These are phyloP conservation scores for Drosophila macrospina DNA, from an alignment of 2,888 invertebrate species.

Conservation along the genomic window DNA sequence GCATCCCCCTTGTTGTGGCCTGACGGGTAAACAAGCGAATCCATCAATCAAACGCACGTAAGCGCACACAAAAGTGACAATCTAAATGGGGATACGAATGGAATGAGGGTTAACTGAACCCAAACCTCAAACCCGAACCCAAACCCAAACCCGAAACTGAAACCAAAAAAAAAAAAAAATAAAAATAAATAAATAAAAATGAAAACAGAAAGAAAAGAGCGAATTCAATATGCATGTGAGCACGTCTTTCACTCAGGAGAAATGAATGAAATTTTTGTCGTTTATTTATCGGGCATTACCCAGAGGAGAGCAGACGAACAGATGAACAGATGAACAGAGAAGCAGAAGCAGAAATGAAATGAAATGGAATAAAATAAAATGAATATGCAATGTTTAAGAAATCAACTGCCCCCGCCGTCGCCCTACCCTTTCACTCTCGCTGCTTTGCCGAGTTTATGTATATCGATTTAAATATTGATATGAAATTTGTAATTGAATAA, in stretches of 20 bases:
- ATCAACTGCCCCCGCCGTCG: slow-evolving; percentile 6
- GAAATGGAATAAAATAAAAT: slow-evolving; percentile 11
- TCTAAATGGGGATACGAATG: slow-evolving; percentile 22
- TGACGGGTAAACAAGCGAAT: slow-evolving; percentile 74
- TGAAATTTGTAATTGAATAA: not conserved
- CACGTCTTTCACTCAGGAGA: slow-evolving; percentile 36
- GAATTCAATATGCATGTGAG: slow-evolving; percentile 40
- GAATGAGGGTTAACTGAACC: not conserved
- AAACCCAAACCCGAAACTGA: slow-evolving; percentile 18
- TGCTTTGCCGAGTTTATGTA: not conserved
- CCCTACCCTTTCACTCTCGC: not conserved
- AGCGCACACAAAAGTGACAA: slow-evolving; percentile 76
- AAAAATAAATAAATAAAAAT: no score
- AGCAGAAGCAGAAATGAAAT: slow-evolving; percentile 16
- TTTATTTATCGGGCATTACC: slow-evolving; percentile 37
- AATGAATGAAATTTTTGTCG: slow-evolving; percentile 36
- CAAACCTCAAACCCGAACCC: slow-evolving; percentile 14
- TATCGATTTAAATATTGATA: slow-evolving; percentile 8
- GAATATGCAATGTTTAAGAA: slow-evolving; percentile 18
- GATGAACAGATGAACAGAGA: slow-evolving; percentile 3
- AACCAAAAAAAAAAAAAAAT: not conserved
- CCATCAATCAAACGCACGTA: slow-evolving; percentile 75
- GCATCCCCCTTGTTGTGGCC: slow-evolving; percentile 51
- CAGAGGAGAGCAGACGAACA: slow-evolving; percentile 23
- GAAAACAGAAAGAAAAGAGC: slow-evolving; percentile 2